Percentiles rank a stretch among this genome's conserved stretches.
Evolutionary conservation across 92 coral and sea anemone species (phyloP).

Genomic region (Epizoanthus illoricatus): DNA sequence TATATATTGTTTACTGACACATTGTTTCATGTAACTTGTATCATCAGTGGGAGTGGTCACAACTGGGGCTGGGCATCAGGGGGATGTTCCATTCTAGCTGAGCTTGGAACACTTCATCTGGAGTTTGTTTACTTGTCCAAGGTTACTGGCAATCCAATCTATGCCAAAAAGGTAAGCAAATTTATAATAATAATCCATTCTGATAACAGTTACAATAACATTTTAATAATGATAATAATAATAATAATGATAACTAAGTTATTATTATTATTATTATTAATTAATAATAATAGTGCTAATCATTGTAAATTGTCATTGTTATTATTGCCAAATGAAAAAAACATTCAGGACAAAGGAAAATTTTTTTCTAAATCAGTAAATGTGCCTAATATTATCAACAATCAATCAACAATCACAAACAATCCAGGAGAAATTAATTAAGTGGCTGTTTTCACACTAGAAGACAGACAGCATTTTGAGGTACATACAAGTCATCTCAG

Average conservation of each 20-base stretch:
- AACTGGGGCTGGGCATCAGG: constrained; percentile 99
- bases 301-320: too few relatives aligned
- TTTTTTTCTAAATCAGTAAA: too few relatives aligned
- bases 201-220: background rate
- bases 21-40: background rate
- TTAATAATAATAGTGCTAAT: too few relatives aligned
- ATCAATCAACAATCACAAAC: too few relatives aligned
- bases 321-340: too few relatives aligned
- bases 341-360: too few relatives aligned
- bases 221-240: background rate
- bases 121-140: constrained; percentile 95
- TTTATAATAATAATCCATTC: background rate
- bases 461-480: too few relatives aligned
- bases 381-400: too few relatives aligned
- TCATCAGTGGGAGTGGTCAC: constrained; percentile 91
- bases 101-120: constrained; percentile 92
- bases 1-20: background rate
- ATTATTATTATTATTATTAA: too few relatives aligned
- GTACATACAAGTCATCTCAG: too few relatives aligned
- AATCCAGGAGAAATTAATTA: too few relatives aligned
- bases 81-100: constrained; percentile 95
- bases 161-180: constrained; percentile 87
- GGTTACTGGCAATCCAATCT: constrained; percentile 82
- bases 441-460: too few relatives aligned
- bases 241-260: background rate